Evolutionary conservation across 2,888 invertebrate species (phyloP).

Genomic region (Torymus auratus): DNA sequence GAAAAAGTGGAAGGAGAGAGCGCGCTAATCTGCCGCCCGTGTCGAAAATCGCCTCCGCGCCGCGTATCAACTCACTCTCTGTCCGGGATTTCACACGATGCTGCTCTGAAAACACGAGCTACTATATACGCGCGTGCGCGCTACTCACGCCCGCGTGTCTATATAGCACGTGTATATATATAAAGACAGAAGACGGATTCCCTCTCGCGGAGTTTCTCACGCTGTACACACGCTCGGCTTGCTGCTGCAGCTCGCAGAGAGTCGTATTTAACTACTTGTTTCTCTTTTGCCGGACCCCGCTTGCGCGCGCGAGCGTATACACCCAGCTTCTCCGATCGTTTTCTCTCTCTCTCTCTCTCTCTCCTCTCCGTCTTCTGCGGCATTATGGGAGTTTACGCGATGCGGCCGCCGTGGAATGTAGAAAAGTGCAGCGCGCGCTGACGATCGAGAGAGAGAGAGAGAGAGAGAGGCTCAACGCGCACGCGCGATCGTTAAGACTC

Average conservation of each 20-base stretch:
- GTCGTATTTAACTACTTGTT: slow-evolving; percentile 57
- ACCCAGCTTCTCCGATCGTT: no score
- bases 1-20: not conserved
- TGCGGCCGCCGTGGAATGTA: slow-evolving; percentile 43
- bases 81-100: slow-evolving; percentile 44
- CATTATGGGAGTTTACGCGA: slow-evolving; percentile 32
- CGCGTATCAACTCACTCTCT: slow-evolving; percentile 10
- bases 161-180: not conserved
- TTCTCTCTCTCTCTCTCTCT: slow-evolving; percentile 19
- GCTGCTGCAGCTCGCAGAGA: slow-evolving; percentile 14
- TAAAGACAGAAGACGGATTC: slow-evolving; percentile 13
- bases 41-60: slow-evolving; percentile 14
- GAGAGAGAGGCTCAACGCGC: not conserved
- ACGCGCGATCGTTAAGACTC: slow-evolving; percentile 31
- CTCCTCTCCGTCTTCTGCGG: not conserved
- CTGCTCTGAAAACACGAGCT: slow-evolving; percentile 38
- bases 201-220: slow-evolving; percentile 42
- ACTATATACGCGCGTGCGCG: not conserved
- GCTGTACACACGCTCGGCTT: slow-evolving; percentile 28
- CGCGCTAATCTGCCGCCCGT: slow-evolving; percentile 43
- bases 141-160: not conserved
- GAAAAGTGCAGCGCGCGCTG: slow-evolving; percentile 46
- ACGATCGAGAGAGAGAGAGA: slow-evolving; percentile 28
- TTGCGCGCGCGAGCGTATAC: not conserved
- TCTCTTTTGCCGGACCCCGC: slow-evolving; percentile 55